Evolutionary conservation across 2,888 invertebrate species (phyloP), one percentile per base, ranked within the genome.

Genomic region (Eupithecia inturbata): DNA sequence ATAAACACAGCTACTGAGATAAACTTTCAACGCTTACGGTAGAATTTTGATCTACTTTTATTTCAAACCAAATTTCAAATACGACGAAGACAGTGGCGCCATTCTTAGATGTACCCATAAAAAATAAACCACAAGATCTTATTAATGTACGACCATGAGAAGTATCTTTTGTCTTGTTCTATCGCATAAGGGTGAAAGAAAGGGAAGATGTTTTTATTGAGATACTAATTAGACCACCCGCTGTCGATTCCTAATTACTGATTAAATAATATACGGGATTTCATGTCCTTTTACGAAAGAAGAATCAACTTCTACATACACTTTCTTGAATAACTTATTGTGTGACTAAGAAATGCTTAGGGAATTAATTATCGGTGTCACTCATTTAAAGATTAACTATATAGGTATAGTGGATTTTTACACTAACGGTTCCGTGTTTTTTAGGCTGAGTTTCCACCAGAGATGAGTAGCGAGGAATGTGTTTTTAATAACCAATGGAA

Each of bases 211-310:
- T 66, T 71, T 70, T 79, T 74, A 81, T 78, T 70, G 72, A 79
- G 78, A 77, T 81, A 88, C 87, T 88, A 89, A 89, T 88, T 87
- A 83, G 88, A 84, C 89, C 89, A 84, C 89, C 89, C 85, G 85
- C 84, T 82, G 89, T 80, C 85, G 36, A 62, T 66, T 68, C 67
- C 57, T 71, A 69, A 74, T 74, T 74, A 68, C 64, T 71, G 60
- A 66, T 28, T 57, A 64, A 74, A 82, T 69, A 74, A 82, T 69
- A 71, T 74, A 53, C 49, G 57, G 49, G 31, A 41, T 64, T 74
- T 64, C 64, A 66, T 10, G 14, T 41, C 70, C 78, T 81, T 82
- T 36, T 62, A 62, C 31, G 19, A 62, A 36, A 1, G n/a, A 22
- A 33, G 36, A 64, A 33, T 19, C 26, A 72, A 75, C 33, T 72